Evolutionary conservation across 2,113 vertebrate genomes (phyloP), one percentile per base, ranked within the genome.

Genomic region (Todiramphus chloris): DNA sequence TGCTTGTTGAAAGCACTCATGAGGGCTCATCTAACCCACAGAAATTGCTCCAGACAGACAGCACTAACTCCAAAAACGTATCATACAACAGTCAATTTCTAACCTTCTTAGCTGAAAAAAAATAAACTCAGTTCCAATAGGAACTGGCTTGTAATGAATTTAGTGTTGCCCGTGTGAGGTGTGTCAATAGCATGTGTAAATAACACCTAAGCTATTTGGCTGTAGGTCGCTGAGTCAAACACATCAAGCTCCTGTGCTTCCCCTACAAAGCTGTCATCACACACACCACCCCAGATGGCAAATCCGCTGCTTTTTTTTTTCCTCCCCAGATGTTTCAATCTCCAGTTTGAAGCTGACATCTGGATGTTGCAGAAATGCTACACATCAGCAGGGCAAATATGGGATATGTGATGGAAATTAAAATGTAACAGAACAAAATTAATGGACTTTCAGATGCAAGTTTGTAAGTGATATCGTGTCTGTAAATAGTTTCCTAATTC

Each of bases 261-360:
- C 50, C 53, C 62, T 66, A 30, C 92, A 63, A 83, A 66, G 64
- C 77, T 95, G 83, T 81, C 93, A 89, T 58, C 92, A 66, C 64
- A 37, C 31, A 75, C 60, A 60, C 41, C 69, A 66, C 37, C 77
- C 35, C 83, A 67, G 73, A 68, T 94, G 93, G 30, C 55, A 78
- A 81, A 70, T 31, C 68, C 39, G 51, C 39, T 43, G 48, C 41
- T 37, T 35, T 39, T 43, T 58, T 78, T 80, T 51, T 28, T 28
- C 18, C 50, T 87, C 66, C 41, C 88, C 89, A 92, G 83, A 96
- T 85, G 75, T 88, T 82, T 95, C 56, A 76, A 20, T 46, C 73
- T 89, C 89, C 73, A 93, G 46, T 89, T 89, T 87, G 87, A 96
- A 89, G 80, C 72, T 93, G 87, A 95, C 96, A 93, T 96, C 89